Conservation (phyloP, 2,113 vertebrate species). For the Brachypodius melanocephalos region DNA sequence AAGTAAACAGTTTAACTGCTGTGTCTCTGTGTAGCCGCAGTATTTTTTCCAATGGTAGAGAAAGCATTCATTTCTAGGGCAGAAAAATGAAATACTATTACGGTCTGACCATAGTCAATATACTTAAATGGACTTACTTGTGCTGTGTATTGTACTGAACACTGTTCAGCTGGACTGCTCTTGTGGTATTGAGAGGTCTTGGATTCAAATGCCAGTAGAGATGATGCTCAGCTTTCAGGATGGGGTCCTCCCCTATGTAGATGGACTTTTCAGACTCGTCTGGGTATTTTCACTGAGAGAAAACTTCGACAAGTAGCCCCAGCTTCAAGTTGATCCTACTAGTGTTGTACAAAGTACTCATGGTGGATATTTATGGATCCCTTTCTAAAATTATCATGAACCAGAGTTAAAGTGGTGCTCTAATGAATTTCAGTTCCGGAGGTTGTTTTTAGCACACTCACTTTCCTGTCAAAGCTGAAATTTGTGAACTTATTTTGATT, state of each 20-base stretch:
- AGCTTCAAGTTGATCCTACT: neutral
- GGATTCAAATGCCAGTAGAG: neutral
- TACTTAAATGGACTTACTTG: neutral
- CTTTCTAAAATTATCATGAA: neutral
- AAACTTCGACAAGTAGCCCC: neutral
- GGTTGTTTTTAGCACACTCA: neutral
- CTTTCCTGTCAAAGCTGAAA: constrained; percentile 5
- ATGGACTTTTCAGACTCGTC: neutral
- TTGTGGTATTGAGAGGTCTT: neutral
- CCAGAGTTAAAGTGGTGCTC: neutral
- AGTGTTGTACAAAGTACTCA: neutral
- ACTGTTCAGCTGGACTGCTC: neutral
- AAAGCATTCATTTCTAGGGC: neutral
- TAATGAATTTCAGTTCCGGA: neutral
- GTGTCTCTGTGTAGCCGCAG: neutral
- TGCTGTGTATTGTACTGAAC: neutral
- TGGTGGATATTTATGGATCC: neutral
- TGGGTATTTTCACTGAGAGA: neutral
- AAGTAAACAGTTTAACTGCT: neutral
- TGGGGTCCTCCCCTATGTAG: neutral
- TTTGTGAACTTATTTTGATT: constrained; percentile 1
- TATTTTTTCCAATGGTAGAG: neutral
- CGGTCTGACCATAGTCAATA: neutral
- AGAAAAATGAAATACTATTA: neutral
- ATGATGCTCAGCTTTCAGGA: fast-evolving